These are phyloP conservation scores for Pelmatolapia mariae DNA, from an alignment of 2,113 vertebrate genomes.

Conservation along the genomic window DNA sequence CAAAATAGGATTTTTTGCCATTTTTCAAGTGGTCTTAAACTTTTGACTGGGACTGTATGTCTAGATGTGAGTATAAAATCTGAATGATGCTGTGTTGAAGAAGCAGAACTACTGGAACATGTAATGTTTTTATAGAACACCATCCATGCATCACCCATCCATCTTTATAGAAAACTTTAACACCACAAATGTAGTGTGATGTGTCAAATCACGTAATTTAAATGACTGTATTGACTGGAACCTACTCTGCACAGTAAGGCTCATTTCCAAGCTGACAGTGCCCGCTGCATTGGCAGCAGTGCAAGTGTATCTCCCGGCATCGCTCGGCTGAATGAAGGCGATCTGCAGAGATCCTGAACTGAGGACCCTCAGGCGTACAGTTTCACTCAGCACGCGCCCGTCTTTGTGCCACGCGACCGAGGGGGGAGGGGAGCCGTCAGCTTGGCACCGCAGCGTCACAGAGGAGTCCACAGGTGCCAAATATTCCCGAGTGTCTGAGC, in stretches of 20 bases:
- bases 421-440: conserved; percentile 80
- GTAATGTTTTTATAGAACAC: background rate
- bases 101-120: background rate
- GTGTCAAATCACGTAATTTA: background rate
- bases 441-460: conserved; percentile 79
- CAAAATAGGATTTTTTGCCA: background rate
- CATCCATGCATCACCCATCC: background rate
- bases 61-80: background rate
- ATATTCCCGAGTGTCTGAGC: conserved; percentile 65
- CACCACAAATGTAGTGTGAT: background rate
- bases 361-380: conserved; percentile 76
- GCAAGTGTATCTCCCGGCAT: conserved; percentile 84
- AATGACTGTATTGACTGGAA: background rate
- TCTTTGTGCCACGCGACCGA: conserved; percentile 85
- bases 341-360: conserved; percentile 85
- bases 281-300: conserved; percentile 82
- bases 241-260: conserved; percentile 81
- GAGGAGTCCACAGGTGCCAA: conserved; percentile 78
- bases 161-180: background rate
- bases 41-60: background rate
- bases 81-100: background rate
- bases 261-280: conserved; percentile 67
- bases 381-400: conserved; percentile 73
- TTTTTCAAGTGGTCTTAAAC: background rate
- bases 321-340: conserved; percentile 76